A percentile compares a stretch with the other conserved stretches of the same genome.
Evolutionary conservation across 1,140 invertebrate genomes (phyloP).

Genomic region (Ostrea denselamellosa): DNA sequence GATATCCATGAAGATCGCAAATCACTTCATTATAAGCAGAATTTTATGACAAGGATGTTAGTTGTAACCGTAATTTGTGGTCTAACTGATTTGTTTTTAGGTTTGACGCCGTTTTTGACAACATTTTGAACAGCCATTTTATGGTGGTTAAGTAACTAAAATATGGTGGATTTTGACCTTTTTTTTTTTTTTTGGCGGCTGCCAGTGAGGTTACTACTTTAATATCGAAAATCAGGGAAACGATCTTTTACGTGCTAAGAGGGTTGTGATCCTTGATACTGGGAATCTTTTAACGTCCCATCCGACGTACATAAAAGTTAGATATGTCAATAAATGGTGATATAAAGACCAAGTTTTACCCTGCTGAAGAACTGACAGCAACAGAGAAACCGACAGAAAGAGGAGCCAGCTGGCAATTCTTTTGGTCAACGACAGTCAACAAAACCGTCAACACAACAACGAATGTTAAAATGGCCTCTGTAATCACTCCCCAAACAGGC

Average conservation of each 20-base stretch:
- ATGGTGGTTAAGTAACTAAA: not conserved
- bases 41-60: no score
- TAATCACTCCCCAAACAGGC: constrained; percentile 68
- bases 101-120: not conserved
- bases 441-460: constrained; percentile 74
- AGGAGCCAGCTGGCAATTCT: constrained; percentile 68
- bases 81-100: not conserved
- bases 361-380: constrained; percentile 71
- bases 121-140: not conserved
- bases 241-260: no score
- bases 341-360: constrained; percentile 56
- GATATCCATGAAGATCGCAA: no score
- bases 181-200: no score
- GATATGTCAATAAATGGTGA: not conserved
- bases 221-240: not conserved
- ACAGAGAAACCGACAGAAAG: constrained; percentile 76
- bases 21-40: no score
- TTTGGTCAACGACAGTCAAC: constrained; percentile 70
- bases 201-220: not conserved
- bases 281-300: not conserved
- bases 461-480: constrained; percentile 73
- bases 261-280: not conserved
- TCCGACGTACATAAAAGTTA: not conserved
- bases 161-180: no score
- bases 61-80: no score